These are phyloP conservation scores for Corythucha ciliata DNA, from an alignment of 2,888 invertebrate genomes.

Conservation along the genomic window DNA sequence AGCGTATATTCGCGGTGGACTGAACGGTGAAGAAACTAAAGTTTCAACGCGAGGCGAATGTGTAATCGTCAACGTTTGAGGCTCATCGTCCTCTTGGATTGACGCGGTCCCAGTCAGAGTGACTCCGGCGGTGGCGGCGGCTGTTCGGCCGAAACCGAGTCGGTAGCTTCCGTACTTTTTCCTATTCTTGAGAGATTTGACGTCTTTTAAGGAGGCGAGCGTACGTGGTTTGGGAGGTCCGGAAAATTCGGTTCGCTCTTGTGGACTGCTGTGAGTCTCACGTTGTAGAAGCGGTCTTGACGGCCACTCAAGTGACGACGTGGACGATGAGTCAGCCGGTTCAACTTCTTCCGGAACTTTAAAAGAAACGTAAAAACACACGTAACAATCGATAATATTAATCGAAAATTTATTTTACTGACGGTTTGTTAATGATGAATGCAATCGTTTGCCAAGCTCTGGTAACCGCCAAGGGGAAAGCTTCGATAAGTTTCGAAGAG, in stretches of 20 bases:
- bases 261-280: conserved; percentile 31
- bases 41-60: conserved; percentile 17
- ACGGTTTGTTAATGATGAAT: conserved; percentile 35
- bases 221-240: conserved; percentile 18
- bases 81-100: conserved; percentile 27
- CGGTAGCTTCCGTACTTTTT: conserved; percentile 13
- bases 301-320: too few relatives aligned
- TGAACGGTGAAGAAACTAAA: conserved; percentile 24
- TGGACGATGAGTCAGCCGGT: too few relatives aligned
- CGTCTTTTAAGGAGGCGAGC: conserved; percentile 17
- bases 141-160: conserved; percentile 18
- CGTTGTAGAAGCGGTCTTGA: too few relatives aligned
- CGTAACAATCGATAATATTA: background rate
- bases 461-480: conserved; percentile 39
- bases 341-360: conserved; percentile 47
- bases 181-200: conserved; percentile 12
- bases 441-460: conserved; percentile 19
- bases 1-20: conserved; percentile 18
- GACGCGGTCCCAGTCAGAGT: too few relatives aligned
- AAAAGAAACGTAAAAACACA: too few relatives aligned
- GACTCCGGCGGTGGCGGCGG: too few relatives aligned
- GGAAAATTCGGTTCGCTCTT: conserved; percentile 29
- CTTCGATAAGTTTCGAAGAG: conserved; percentile 35
- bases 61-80: conserved; percentile 25
- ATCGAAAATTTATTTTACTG: conserved; percentile 22